Base-by-base conservation (phyloP, 2,888 invertebrate species). In the Polyommatus iphigenia region DNA sequence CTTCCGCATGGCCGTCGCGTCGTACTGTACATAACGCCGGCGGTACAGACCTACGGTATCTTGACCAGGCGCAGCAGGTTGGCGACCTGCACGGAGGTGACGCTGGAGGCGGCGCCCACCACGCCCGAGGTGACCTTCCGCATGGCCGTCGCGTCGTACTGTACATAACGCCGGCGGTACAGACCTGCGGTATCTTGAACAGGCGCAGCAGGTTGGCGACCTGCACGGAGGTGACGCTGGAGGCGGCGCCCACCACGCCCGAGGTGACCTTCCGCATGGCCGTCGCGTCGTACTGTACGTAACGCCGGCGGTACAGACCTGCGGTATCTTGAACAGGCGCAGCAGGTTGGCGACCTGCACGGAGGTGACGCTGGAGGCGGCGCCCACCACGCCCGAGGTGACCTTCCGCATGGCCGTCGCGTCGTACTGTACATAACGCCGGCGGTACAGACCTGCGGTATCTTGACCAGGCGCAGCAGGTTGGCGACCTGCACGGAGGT, bases 41-140 rank as follows among this genome's bases (percentile, higher is more conserved):
- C 32, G 32, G 10, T 5, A 72, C 71, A 24, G 62, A 91, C 91
- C 90, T 92, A 99, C 15, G 99, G 99, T 87, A 99, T 99, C 87
- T 97, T 97, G 94, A 99, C 99, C 78, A 99, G 96, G 71, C 99
- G 95, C 80, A 99, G 87, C 80, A 92, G 85, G 83, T 92, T 99
- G 81, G 99, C 99, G 80, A 99, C 99, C 95, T 99, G 99, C 85
- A 99, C 98, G 71, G 98, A 98, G 77, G 99, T 99, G 83, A 99
- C 98, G 85, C 98, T 98, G 80, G 98, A 98, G 3, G 92, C 91
- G 24, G 92, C 92, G 59, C 92, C 92, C 76, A 92, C 91, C 78
- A 92, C 92, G 32, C 92, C 90, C 4, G 89, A 89, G 82, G 90
- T 89, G 76, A 98, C 88, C 80, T 90, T 88, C 76, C 90, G 85